A percentile compares a stretch with the other conserved stretches of the same genome.
Conservation (phyloP, 1,140 invertebrate species). For the Anthonomus grandis region DNA sequence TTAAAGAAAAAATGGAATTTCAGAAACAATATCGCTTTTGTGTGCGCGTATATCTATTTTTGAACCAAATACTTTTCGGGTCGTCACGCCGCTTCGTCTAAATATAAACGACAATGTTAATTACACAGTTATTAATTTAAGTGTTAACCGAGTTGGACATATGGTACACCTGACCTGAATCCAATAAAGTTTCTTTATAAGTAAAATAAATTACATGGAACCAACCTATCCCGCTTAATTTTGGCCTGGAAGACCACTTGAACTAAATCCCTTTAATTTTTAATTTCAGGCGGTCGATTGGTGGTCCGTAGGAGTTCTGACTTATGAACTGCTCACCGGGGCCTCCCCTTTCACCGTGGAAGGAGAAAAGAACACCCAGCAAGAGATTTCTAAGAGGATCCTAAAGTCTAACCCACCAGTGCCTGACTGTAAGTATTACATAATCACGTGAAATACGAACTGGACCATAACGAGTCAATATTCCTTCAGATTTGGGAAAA, state of each 20-base stretch:
- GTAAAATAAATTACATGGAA: no score
- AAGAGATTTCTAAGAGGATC: slow-evolving; percentile 90
- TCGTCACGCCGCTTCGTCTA: slow-evolving; percentile 19
- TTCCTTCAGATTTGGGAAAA: slow-evolving; percentile 52
- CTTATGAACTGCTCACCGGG: slow-evolving; percentile 94
- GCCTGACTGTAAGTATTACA: slow-evolving; percentile 57
- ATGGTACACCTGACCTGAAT: no score
- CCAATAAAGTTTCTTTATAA: no score
- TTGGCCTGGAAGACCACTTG: not conserved
- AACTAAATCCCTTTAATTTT: slow-evolving; percentile 7
- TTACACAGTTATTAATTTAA: no score
- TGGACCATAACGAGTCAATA: not conserved
- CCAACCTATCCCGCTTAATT: not conserved
- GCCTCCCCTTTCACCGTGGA: slow-evolving; percentile 97
- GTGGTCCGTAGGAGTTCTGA: slow-evolving; percentile 97
- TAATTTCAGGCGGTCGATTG: slow-evolving; percentile 86
- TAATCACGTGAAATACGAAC: not conserved
- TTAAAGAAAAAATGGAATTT: no score
- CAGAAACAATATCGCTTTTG: no score
- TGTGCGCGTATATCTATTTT: no score
- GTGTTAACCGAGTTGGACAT: no score
- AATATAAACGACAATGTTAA: no score
- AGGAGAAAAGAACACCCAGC: slow-evolving; percentile 86
- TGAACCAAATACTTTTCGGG: slow-evolving; percentile 17
- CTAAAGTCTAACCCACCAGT: slow-evolving; percentile 82